Evolutionary conservation across 2,888 invertebrate genomes (phyloP).

Genomic region (Oscheius sp.): DNA sequence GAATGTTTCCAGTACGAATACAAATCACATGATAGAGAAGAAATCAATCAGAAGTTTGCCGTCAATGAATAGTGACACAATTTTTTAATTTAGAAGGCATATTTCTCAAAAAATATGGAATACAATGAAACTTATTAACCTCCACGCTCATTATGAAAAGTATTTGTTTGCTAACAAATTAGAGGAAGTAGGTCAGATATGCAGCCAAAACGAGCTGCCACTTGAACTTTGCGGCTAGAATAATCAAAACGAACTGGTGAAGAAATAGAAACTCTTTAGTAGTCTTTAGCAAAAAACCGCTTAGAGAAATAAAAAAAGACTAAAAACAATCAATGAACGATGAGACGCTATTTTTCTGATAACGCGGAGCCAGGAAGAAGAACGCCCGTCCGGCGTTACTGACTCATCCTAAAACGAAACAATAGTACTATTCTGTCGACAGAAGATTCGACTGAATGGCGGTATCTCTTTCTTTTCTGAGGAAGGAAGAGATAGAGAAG

Average conservation of each 20-base stretch:
- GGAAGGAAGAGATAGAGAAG: background rate
- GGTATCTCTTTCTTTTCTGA: background rate
- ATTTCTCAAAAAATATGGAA: too few relatives aligned
- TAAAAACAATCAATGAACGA: background rate
- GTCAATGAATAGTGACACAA: too few relatives aligned
- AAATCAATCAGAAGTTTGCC: too few relatives aligned
- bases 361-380: constrained; percentile 1
- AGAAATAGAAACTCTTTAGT: too few relatives aligned
- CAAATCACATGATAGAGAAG: too few relatives aligned
- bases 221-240: too few relatives aligned
- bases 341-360: background rate
- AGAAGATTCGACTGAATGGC: background rate
- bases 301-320: too few relatives aligned
- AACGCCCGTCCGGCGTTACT: background rate
- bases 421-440: background rate
- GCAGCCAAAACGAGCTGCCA: background rate
- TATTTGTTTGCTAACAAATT: constrained; percentile 4
- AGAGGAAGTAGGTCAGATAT: background rate
- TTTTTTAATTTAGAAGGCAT: too few relatives aligned
- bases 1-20: background rate
- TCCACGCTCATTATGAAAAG: too few relatives aligned
- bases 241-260: too few relatives aligned
- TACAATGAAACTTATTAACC: too few relatives aligned
- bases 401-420: background rate
- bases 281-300: too few relatives aligned